Conservation (phyloP, 2,797 vertebrate species). For the Rhabdophis nuchalis region DNA sequence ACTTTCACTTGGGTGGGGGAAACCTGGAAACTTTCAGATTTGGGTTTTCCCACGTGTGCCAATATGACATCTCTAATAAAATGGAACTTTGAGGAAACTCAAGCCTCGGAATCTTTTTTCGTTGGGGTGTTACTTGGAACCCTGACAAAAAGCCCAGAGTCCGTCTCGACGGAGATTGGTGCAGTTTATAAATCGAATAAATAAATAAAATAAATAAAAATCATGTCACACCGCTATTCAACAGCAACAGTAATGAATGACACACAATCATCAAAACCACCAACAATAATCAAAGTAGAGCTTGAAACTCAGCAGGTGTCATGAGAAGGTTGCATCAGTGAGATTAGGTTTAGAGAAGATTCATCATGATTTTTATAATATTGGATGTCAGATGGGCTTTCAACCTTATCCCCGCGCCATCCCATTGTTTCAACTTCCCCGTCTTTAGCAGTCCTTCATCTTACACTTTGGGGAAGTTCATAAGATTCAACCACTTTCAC, state of each 20-base stretch:
- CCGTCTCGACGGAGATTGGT: too few relatives aligned
- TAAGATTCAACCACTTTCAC: background rate
- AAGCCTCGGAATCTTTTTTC: too few relatives aligned
- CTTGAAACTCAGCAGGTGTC: background rate
- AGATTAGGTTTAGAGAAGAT: background rate
- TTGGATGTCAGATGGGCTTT: background rate
- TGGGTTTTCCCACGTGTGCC: too few relatives aligned
- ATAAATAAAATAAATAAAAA: too few relatives aligned
- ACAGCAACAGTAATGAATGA: background rate
- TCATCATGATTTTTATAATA: background rate
- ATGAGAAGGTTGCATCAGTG: background rate
- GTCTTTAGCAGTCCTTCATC: background rate
- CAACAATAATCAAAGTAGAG: background rate
- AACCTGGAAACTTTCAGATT: too few relatives aligned
- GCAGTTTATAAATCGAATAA: too few relatives aligned
- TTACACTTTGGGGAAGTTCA: background rate
- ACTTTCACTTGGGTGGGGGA: too few relatives aligned
- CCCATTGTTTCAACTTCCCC: background rate
- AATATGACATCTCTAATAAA: too few relatives aligned
- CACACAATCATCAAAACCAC: background rate
- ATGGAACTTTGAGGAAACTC: too few relatives aligned
- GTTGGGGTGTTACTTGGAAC: too few relatives aligned
- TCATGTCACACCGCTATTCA: background rate
- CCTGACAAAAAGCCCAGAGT: too few relatives aligned
- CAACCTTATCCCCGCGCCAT: background rate